phyloP scores from a whole-genome alignment of 2,797 vertebrate species.

The Sebastes elongatus region DNA sequence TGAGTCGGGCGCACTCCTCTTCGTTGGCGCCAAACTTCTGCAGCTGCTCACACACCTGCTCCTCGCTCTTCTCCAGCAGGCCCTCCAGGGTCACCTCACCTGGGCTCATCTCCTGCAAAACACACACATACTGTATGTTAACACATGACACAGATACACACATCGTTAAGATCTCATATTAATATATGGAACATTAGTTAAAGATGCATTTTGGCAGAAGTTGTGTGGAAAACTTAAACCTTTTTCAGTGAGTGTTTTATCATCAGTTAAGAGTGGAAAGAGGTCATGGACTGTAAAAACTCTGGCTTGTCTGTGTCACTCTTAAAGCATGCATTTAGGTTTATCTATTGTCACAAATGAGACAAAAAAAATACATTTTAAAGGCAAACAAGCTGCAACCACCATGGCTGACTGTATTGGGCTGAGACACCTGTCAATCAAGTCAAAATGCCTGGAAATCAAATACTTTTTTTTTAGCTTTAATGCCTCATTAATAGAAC shows the following conservation, averaged over 20 bases:
- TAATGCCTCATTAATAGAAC: background rate
- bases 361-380: background rate
- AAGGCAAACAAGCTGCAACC: background rate
- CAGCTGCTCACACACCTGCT: constrained; percentile 91
- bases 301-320: background rate
- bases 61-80: constrained; percentile 92
- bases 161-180: background rate
- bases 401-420: background rate
- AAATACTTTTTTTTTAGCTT: background rate
- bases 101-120: constrained; percentile 86
- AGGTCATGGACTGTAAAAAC: background rate
- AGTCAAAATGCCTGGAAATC: background rate
- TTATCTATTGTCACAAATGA: background rate
- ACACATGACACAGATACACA: background rate
- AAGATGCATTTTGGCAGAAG: background rate
- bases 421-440: no score
- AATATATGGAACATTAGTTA: background rate
- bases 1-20: constrained; percentile 95
- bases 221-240: background rate
- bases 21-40: constrained; percentile 93
- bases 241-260: background rate
- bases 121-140: background rate
- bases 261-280: background rate
- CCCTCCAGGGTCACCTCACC: constrained; percentile 93
- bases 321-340: background rate